Base-by-base conservation (phyloP, 2,113 vertebrate genomes). In the Corythornis madagascariensis region DNA sequence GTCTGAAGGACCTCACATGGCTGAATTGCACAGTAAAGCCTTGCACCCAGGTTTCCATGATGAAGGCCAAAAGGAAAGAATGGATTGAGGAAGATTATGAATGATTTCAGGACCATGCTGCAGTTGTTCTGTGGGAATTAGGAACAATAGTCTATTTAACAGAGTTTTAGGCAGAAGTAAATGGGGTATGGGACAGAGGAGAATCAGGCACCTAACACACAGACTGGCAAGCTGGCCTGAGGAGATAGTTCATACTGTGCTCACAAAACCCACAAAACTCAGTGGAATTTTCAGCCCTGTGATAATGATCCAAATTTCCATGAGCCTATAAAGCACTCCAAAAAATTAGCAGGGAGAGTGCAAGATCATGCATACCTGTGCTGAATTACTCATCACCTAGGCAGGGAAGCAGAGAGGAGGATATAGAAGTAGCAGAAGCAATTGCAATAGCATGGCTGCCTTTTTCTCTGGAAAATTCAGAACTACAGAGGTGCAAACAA, bases 301-400 rank as follows among this genome's bases (percentile, higher is more conserved):
- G 66, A 95, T 93, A 97, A 95, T 71, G 85, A 96, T 94, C 86
- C 91, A 77, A 86, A 97, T 96, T 97, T 97, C 92, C 91, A 93
- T 48, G 40, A 95, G 53, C 52, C 61, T 72, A 83, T 93, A 95
- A 94, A 94, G 50, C 3, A 6, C 69, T 89, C 76, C 48, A 64
- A 93, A 94, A 97, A 92, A 85, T 73, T 61, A 94, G 57, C 10
- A 8, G 47, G 26, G 57, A 79, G 45, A 82, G 74, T 56, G 47
- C 53, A 94, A 93, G 83, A 92, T 53, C 75, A 83, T 90, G 72
- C 85, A 90, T 79, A 96, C 83, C 86, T 95, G 69, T 57, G 31
- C 83, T 87, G 83, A 80, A 92, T 91, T 90, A 60, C 77, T 81
- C 64, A 66, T 86, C 7, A 16, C 60, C 50, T 55, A 88, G 21